These are phyloP conservation scores for Synergus japonicus DNA, from an alignment of 2,888 invertebrate genomes.

Conservation along the genomic window DNA sequence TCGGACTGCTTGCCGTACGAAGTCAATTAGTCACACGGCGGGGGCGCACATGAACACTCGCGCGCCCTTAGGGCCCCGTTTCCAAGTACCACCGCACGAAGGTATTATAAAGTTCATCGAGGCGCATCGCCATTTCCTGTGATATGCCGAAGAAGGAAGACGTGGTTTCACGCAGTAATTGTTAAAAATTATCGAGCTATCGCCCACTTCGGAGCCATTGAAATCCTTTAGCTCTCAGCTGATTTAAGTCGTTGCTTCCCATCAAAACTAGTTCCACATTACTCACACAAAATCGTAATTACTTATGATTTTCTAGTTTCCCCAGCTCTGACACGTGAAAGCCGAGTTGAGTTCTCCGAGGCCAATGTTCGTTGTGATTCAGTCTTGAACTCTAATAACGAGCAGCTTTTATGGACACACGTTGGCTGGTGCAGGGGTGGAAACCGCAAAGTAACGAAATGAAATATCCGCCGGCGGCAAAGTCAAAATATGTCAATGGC, in stretches of 20 bases:
- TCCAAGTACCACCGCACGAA: conserved; percentile 50
- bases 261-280: neutral
- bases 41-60: conserved; percentile 53
- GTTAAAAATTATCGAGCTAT: conserved; percentile 62
- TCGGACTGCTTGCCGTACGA: conserved; percentile 60
- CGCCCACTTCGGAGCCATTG: conserved; percentile 50
- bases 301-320: neutral
- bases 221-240: conserved; percentile 13
- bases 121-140: conserved; percentile 58
- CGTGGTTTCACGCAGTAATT: conserved; percentile 50
- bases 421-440: conserved; percentile 7
- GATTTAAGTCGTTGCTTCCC: conserved; percentile 2
- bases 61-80: conserved; percentile 54
- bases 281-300: neutral
- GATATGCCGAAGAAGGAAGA: conserved; percentile 43
- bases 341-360: neutral
- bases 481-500: conserved; percentile 75
- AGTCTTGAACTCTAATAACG: conserved; percentile 8
- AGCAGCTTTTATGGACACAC: conserved; percentile 14
- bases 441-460: conserved; percentile 52
- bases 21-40: conserved; percentile 69
- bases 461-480: conserved; percentile 53
- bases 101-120: conserved; percentile 47
- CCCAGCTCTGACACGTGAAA: neutral
- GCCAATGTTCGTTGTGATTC: conserved; percentile 17